phyloP scores from a whole-genome alignment of 2,113 vertebrate species.

The Donacobius atricapilla region DNA sequence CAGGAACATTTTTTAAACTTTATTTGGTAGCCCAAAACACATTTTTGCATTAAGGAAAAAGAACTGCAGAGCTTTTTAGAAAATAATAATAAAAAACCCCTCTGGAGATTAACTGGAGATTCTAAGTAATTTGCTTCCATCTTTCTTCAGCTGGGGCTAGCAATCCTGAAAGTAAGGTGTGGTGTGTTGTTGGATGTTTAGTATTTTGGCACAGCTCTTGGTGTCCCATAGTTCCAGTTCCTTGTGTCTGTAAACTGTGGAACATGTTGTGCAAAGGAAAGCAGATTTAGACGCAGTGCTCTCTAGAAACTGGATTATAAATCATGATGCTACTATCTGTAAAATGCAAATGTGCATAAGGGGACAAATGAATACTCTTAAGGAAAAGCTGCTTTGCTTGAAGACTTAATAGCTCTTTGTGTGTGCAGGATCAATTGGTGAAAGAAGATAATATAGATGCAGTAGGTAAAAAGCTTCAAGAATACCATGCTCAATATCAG shows the following conservation, averaged over 20 bases:
- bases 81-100: neutral
- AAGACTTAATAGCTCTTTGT: constrained; percentile 32
- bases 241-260: neutral
- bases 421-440: constrained; percentile 78
- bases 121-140: neutral
- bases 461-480: constrained; percentile 90
- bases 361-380: neutral
- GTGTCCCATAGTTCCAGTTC: neutral
- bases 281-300: neutral
- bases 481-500: constrained; percentile 90
- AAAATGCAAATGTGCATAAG: neutral
- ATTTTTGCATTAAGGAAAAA: neutral
- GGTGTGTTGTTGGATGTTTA: neutral
- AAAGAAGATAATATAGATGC: constrained; percentile 92
- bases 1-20: neutral
- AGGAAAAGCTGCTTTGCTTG: constrained; percentile 20
- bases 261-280: neutral
- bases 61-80: neutral
- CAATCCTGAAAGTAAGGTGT: neutral
- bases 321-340: neutral
- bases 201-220: neutral
- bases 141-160: neutral
- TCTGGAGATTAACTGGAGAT: neutral
- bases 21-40: neutral
- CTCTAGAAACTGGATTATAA: neutral